A percentile compares a stretch with the other conserved stretches of the same genome.
Conservation (phyloP, 2,888 invertebrate species). For the Chorisops tibialis region DNA sequence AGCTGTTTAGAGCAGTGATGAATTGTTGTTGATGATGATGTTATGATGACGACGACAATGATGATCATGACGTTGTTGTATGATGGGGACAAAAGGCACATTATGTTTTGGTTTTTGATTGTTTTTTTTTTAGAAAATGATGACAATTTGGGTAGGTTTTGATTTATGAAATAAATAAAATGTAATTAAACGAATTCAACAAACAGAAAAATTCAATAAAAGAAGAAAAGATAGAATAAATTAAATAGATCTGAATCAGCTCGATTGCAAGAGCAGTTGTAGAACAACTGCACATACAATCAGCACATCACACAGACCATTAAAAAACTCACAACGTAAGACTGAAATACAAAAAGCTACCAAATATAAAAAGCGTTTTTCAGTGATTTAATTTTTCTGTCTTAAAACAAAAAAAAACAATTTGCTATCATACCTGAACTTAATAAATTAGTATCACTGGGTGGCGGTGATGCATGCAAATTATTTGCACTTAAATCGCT, state of each 20-base stretch:
- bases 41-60: slow-evolving; percentile 13
- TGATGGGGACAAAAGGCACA: neutral
- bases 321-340: neutral
- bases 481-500: slow-evolving; percentile 60
- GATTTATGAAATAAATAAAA: neutral
- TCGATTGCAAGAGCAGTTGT: neutral
- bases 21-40: no score
- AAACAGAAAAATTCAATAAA: no score
- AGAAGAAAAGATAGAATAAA: neutral
- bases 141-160: no score
- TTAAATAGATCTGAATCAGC: neutral
- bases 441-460: slow-evolving; percentile 57
- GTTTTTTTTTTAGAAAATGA: neutral
- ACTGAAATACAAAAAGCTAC: slow-evolving; percentile 9
- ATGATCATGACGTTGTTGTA: neutral
- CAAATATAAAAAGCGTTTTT: slow-evolving; percentile 14
- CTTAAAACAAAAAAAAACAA: neutral
- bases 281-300: neutral
- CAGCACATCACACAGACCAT: neutral
- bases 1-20: slow-evolving; percentile 40
- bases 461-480: slow-evolving; percentile 53
- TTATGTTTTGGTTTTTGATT: slow-evolving; percentile 1
- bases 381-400: neutral
- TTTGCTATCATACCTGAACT: slow-evolving; percentile 60
- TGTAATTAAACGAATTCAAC: neutral